Conservation (phyloP, 2,888 invertebrate species). For the Epicampocera succincta region DNA sequence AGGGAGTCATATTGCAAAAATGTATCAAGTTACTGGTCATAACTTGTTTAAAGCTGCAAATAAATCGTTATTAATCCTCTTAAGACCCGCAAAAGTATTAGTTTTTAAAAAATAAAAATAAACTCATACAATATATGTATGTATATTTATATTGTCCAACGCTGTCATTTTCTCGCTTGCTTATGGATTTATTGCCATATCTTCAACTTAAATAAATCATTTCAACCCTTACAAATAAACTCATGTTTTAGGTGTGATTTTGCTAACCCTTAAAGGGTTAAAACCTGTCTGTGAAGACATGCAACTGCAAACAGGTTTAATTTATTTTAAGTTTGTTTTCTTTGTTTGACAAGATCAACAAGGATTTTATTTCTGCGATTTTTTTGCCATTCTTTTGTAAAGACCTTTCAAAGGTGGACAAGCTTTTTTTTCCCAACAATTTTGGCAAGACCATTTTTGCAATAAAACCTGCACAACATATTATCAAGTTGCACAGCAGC, state of each 20-base stretch:
- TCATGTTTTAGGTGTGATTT: neutral
- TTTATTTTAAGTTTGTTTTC: slow-evolving; percentile 26
- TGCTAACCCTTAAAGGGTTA: slow-evolving; percentile 21
- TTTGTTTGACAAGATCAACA: slow-evolving; percentile 64
- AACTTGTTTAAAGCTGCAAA: slow-evolving; percentile 50
- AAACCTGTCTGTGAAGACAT: slow-evolving; percentile 39
- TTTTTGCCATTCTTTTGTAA: neutral
- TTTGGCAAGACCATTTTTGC: slow-evolving; percentile 55
- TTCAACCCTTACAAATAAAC: neutral
- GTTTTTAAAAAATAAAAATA: too few relatives aligned
- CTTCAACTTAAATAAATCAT: too few relatives aligned
- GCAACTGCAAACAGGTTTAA: slow-evolving; percentile 54
- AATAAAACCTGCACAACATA: slow-evolving; percentile 47
- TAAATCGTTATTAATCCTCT: slow-evolving; percentile 36
- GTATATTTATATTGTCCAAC: too few relatives aligned
- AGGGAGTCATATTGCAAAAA: slow-evolving; percentile 22
- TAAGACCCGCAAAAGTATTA: neutral
- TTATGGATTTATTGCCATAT: too few relatives aligned
- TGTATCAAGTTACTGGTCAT: slow-evolving; percentile 56
- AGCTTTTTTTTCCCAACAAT: slow-evolving; percentile 22
- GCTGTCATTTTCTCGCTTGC: too few relatives aligned
- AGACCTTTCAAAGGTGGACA: slow-evolving; percentile 53
- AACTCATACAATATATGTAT: too few relatives aligned
- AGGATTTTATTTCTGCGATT: slow-evolving; percentile 42
- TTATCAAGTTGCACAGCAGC: slow-evolving; percentile 66